A percentile compares a stretch with the other conserved stretches of the same genome.
phyloP scores from a whole-genome alignment of 1,140 invertebrate species.

The Drosophila aff. region DNA sequence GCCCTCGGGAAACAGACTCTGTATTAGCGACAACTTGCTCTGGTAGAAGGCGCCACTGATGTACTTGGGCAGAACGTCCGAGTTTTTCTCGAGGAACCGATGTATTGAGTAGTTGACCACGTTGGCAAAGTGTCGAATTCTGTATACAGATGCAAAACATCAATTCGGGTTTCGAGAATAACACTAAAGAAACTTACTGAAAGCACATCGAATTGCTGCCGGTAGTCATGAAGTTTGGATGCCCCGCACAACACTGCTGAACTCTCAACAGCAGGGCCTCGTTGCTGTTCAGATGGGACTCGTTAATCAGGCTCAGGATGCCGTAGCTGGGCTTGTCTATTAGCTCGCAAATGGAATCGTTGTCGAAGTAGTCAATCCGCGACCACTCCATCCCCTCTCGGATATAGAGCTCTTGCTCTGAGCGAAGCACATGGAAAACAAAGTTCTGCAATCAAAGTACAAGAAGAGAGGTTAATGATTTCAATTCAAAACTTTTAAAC shows the following conservation, averaged over 20 bases:
- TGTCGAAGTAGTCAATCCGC: conserved; percentile 89
- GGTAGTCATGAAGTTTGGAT: conserved; percentile 87
- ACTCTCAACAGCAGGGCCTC: conserved; percentile 90
- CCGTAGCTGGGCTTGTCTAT: conserved; percentile 86
- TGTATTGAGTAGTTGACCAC: conserved; percentile 88
- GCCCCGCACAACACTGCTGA: conserved; percentile 88
- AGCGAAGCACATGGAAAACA: conserved; percentile 75
- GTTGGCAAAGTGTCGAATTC: conserved; percentile 89
- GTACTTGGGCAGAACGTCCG: conserved; percentile 87
- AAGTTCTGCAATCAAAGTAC: conserved; percentile 79
- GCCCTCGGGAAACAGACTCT: conserved; percentile 90
- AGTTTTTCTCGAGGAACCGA: conserved; percentile 88
- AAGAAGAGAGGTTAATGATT: neutral
- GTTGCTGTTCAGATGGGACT: conserved; percentile 90
- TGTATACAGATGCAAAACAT: conserved; percentile 44
- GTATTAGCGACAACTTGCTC: conserved; percentile 89
- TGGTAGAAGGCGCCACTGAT: conserved; percentile 88
- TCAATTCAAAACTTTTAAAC: neutral
- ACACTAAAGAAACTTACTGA: conserved; percentile 53
- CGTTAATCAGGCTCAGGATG: conserved; percentile 89
- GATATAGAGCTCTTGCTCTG: conserved; percentile 94
- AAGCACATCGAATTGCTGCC: conserved; percentile 83
- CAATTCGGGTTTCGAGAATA: neutral
- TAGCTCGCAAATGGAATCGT: conserved; percentile 86
- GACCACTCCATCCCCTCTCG: conserved; percentile 91